Evolutionary conservation across 1,140 invertebrate genomes (phyloP).

Genomic region (Chironomus tepperi): DNA sequence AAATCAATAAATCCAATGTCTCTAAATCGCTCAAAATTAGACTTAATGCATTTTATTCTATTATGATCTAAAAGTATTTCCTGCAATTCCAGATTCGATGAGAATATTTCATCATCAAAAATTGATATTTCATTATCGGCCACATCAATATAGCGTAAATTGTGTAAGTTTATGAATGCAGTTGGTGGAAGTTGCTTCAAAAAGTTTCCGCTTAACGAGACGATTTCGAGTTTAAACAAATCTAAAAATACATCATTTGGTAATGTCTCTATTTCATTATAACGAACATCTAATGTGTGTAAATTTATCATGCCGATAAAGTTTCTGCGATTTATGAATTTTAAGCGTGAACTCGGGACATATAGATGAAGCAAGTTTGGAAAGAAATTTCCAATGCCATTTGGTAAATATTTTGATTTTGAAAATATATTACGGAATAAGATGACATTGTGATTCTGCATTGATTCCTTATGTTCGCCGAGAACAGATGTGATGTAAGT

Average conservation of each 20-base stretch:
- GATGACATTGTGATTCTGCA: neutral
- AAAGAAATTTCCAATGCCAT: neutral
- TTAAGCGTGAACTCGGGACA: neutral
- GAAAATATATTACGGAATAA: neutral
- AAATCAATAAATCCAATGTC: conserved; percentile 2
- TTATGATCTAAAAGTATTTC: neutral
- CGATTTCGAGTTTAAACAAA: neutral
- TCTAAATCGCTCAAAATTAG: neutral
- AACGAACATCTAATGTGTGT: neutral
- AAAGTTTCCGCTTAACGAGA: neutral
- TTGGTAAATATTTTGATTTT: neutral
- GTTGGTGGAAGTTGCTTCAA: neutral
- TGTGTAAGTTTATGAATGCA: neutral
- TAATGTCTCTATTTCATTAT: conserved; percentile 8
- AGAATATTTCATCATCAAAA: neutral
- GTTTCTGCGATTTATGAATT: neutral
- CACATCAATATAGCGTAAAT: neutral
- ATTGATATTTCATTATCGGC: neutral
- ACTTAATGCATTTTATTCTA: neutral
- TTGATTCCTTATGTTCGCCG: neutral
- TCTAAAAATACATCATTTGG: neutral
- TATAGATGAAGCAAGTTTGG: neutral
- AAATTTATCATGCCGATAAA: neutral
- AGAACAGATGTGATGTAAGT: neutral
- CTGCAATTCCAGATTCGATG: neutral